These are phyloP conservation scores for Tipula unca DNA, from an alignment of 2,888 invertebrate species.

Conservation along the genomic window DNA sequence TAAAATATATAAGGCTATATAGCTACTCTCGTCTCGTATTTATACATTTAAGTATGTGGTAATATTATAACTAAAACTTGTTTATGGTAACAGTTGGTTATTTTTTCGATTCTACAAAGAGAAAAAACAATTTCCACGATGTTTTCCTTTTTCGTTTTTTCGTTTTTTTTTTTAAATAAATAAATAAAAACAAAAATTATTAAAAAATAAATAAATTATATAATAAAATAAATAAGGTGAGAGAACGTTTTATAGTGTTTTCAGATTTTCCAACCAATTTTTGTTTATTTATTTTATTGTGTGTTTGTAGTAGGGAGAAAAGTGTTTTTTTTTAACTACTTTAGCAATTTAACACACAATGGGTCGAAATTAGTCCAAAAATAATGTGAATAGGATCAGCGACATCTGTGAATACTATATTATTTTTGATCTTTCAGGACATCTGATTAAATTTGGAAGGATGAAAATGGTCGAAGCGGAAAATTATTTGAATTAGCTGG, in stretches of 20 bases:
- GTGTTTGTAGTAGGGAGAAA: not conserved
- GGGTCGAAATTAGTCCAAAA: no score
- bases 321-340: no score
- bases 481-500: no score
- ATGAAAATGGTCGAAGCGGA: no score
- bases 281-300: not conserved
- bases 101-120: not conserved
- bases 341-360: no score
- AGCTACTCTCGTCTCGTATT: not conserved
- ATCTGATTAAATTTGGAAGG: no score
- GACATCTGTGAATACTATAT: no score
- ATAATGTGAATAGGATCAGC: no score
- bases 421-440: no score
- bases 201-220: not conserved
- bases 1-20: not conserved
- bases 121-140: not conserved
- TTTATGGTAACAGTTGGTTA: slow-evolving; percentile 14
- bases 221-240: slow-evolving; percentile 8
- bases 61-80: slow-evolving; percentile 14
- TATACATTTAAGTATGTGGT: slow-evolving; percentile 2
- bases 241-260: slow-evolving; percentile 2
- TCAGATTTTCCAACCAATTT: not conserved
- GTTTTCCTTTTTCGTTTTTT: not conserved
- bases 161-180: not conserved
- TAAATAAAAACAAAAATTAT: not conserved